Evolutionary conservation across 2,797 vertebrate species (phyloP).

Genomic region (Silurus lanzhouensis): DNA sequence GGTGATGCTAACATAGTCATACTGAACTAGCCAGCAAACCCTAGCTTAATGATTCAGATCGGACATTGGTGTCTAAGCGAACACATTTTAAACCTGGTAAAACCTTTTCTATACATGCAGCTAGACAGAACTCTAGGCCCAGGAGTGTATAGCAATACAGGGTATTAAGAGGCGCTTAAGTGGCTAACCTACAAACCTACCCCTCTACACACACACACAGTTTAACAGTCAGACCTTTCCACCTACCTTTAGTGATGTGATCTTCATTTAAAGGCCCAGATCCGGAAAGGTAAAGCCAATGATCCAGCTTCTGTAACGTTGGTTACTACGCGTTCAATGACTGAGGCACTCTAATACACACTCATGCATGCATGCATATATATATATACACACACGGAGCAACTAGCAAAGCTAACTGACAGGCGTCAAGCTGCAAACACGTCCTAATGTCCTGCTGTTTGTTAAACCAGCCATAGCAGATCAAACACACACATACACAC

Average conservation of each 20-base stretch:
- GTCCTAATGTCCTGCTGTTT: background rate
- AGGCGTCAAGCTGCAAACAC: slow-evolving; percentile 24
- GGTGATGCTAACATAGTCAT: slow-evolving; percentile 14
- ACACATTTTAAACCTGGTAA: background rate
- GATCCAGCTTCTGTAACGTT: slow-evolving; percentile 74
- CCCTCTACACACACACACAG: background rate
- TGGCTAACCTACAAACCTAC: background rate
- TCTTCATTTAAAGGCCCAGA: slow-evolving; percentile 86
- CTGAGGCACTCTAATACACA: slow-evolving; percentile 58
- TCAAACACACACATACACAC: background rate
- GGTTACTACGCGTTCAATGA: slow-evolving; percentile 48
- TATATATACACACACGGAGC: slow-evolving; percentile 51
- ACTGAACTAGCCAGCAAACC: slow-evolving; percentile 7
- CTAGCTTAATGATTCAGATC: slow-evolving; percentile 5
- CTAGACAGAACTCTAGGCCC: background rate
- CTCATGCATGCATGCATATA: background rate
- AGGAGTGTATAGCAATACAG: background rate
- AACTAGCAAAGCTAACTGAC: slow-evolving; percentile 67
- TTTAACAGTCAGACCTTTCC: background rate
- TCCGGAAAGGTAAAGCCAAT: slow-evolving; percentile 80
- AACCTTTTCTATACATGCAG: background rate
- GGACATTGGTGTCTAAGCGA: background rate
- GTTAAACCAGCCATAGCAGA: slow-evolving; percentile 32
- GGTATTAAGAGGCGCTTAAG: background rate
- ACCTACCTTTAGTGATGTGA: slow-evolving; percentile 82